A percentile compares a stretch with the other conserved stretches of the same genome.
Conservation (phyloP, 1,140 invertebrate species). For the Macrotrachela quadricornifera region DNA sequence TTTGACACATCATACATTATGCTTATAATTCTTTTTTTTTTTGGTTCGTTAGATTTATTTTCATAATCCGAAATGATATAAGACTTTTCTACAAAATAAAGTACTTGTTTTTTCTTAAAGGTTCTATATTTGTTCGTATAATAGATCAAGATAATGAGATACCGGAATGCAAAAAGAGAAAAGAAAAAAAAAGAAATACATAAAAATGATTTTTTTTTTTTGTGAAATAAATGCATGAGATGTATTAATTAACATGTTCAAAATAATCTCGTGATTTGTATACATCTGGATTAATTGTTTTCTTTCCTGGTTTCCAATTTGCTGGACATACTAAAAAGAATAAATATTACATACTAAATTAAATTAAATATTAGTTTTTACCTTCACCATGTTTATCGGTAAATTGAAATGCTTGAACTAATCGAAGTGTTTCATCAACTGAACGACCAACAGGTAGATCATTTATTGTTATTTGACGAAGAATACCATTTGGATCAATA, state of each 20-base stretch:
- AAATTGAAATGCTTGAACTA: slow-evolving; percentile 45
- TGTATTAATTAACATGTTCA: background rate
- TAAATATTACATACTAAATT: slow-evolving; percentile 9
- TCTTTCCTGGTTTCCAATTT: slow-evolving; percentile 78
- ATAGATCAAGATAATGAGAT: too few relatives aligned
- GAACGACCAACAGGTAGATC: slow-evolving; percentile 82
- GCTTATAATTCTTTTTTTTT: too few relatives aligned
- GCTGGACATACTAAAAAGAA: slow-evolving; percentile 66
- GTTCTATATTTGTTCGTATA: too few relatives aligned
- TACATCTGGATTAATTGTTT: slow-evolving; percentile 77
- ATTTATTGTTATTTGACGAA: slow-evolving; percentile 90
- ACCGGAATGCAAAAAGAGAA: too few relatives aligned
- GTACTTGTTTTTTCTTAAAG: too few relatives aligned
- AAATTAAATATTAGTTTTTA: slow-evolving; percentile 3
- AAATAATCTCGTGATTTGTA: slow-evolving; percentile 69
- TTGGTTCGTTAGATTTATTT: too few relatives aligned
- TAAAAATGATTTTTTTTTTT: too few relatives aligned
- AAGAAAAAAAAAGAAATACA: too few relatives aligned
- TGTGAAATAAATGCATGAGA: too few relatives aligned
- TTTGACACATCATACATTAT: too few relatives aligned
- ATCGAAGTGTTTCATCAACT: slow-evolving; percentile 41
- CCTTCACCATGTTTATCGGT: slow-evolving; percentile 38
- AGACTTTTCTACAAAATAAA: too few relatives aligned
- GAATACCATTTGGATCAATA: slow-evolving; percentile 70
- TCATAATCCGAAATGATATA: too few relatives aligned